phyloP scores from a whole-genome alignment of 2,113 vertebrate species.

The Spermophilus dauricus region DNA sequence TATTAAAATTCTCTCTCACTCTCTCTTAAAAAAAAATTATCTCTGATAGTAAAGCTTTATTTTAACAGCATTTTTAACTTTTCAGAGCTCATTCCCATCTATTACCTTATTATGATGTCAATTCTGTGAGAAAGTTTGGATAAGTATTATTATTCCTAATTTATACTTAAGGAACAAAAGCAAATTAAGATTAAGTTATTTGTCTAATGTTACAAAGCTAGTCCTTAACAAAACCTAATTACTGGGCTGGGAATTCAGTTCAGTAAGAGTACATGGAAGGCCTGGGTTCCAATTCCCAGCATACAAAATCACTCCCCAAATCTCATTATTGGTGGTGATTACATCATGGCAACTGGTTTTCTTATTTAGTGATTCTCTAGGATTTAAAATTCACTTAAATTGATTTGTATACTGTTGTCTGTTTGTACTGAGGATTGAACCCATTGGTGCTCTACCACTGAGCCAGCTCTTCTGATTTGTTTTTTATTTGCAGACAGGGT shows the following conservation, averaged over 20 bases:
- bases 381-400: slow-evolving; percentile 47
- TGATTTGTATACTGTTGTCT: background rate
- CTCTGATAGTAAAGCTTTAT: slow-evolving; percentile 52
- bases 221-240: slow-evolving; percentile 36
- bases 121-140: background rate
- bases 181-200: slow-evolving; percentile 27
- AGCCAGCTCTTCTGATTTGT: too few species aligned
- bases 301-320: background rate
- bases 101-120: slow-evolving; percentile 17
- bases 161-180: slow-evolving; percentile 40
- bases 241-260: background rate
- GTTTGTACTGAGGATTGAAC: too few species aligned
- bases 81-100: slow-evolving; percentile 31
- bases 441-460: too few species aligned
- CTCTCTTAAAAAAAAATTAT: background rate
- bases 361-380: slow-evolving; percentile 35
- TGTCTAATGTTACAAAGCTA: slow-evolving; percentile 8
- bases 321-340: background rate
- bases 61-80: background rate
- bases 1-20: too few species aligned
- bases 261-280: background rate
- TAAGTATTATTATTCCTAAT: slow-evolving; percentile 37
- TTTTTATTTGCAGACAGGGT: too few species aligned
- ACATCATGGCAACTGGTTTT: background rate
- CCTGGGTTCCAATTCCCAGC: background rate